A percentile compares a stretch with the other conserved stretches of the same genome.
phyloP scores from a whole-genome alignment of 53 echinoderm and acorn worm species.

The Astropecten irregularis region DNA sequence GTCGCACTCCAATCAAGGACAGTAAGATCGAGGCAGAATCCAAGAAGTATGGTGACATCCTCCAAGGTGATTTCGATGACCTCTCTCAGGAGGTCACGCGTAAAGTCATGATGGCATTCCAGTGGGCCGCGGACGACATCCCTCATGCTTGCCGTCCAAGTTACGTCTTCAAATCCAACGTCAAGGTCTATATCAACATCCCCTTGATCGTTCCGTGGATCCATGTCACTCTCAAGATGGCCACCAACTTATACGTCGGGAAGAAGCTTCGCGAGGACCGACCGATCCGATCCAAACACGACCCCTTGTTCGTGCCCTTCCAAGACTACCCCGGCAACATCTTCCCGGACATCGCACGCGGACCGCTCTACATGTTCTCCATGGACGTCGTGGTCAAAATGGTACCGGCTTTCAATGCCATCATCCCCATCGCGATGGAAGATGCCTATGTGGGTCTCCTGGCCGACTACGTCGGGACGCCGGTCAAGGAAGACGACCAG shows the following conservation, averaged over 20 bases:
- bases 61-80: conserved; percentile 88
- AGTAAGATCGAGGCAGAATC: conserved; percentile 52
- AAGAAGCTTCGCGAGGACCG: conserved; percentile 72
- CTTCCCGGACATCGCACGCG: conserved; percentile 73
- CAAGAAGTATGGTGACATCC: conserved; percentile 59
- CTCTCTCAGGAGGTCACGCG: conserved; percentile 77
- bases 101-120: conserved; percentile 78
- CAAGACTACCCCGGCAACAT: conserved; percentile 62
- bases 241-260: conserved; percentile 67
- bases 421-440: conserved; percentile 92
- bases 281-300: conserved; percentile 71
- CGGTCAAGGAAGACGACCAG: conserved; percentile 68
- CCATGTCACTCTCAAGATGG: conserved; percentile 14
- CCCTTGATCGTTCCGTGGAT: conserved; percentile 76
- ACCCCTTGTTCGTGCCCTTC: conserved; percentile 71
- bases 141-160: conserved; percentile 61
- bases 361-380: conserved; percentile 78
- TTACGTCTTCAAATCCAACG: conserved; percentile 71
- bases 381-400: conserved; percentile 75
- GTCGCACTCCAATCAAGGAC: conserved; percentile 32
- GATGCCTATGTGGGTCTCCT: conserved; percentile 90
- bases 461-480: conserved; percentile 56
- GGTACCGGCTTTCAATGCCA: conserved; percentile 46
- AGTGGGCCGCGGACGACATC: conserved; percentile 57
- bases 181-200: conserved; percentile 78